Conservation (phyloP, 2,797 vertebrate genomes). For the Cyclura pinguis region DNA sequence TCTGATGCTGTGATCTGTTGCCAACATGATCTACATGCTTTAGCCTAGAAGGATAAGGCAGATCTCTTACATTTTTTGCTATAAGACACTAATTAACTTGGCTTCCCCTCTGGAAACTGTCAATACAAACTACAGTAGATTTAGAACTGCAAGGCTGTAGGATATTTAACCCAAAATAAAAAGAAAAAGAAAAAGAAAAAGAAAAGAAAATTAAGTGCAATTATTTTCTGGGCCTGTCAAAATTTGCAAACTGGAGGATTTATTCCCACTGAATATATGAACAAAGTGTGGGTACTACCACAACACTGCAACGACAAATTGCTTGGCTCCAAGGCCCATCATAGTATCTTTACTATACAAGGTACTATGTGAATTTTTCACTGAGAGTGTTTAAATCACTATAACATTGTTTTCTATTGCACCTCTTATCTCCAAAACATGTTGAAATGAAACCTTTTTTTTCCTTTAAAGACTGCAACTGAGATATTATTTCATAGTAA, state of each 20-base stretch:
- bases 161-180: background rate
- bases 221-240: background rate
- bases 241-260: background rate
- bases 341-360: background rate
- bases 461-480: background rate
- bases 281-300: too few relatives aligned
- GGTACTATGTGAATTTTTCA: background rate
- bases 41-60: too few relatives aligned
- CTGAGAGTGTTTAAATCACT: background rate
- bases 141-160: background rate
- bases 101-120: too few relatives aligned
- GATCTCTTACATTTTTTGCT: too few relatives aligned
- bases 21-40: too few relatives aligned
- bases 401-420: background rate
- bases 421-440: background rate
- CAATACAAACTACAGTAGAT: background rate
- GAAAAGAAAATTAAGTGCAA: background rate
- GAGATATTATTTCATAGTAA: background rate
- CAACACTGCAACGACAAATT: background rate
- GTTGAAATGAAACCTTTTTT: background rate
- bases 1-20: too few relatives aligned
- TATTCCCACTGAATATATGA: background rate
- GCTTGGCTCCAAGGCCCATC: background rate
- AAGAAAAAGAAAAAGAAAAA: too few relatives aligned
- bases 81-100: too few relatives aligned